These are phyloP conservation scores for Synergus gifuensis DNA, from an alignment of 2,888 invertebrate genomes.

Conservation along the genomic window DNA sequence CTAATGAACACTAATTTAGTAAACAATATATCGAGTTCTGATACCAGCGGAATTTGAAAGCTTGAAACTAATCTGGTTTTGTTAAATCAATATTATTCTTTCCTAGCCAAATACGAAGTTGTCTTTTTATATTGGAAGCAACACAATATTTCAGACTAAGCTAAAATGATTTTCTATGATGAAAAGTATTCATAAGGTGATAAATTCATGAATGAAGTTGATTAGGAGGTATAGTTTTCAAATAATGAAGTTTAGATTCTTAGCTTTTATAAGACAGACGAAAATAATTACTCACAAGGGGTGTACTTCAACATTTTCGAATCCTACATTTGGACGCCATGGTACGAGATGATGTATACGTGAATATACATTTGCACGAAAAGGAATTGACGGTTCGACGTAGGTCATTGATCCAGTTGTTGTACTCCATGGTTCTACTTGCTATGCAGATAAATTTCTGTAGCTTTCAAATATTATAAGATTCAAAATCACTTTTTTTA, in stretches of 20 bases:
- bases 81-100: slow-evolving; percentile 52
- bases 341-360: slow-evolving; percentile 87
- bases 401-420: slow-evolving; percentile 81
- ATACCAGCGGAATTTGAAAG: slow-evolving; percentile 9
- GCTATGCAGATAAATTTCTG: slow-evolving; percentile 78
- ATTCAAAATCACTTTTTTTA: not conserved
- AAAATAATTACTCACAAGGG: slow-evolving; percentile 81
- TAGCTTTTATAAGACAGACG: not conserved
- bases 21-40: not conserved
- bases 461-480: not conserved
- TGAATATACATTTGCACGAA: slow-evolving; percentile 84
- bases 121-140: not conserved
- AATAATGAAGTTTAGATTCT: not conserved
- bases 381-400: slow-evolving; percentile 83
- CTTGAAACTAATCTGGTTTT: slow-evolving; percentile 17
- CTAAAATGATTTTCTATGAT: not conserved
- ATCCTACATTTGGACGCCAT: slow-evolving; percentile 89
- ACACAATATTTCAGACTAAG: not conserved
- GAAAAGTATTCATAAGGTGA: not conserved
- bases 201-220: not conserved
- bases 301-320: slow-evolving; percentile 87
- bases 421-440: slow-evolving; percentile 89
- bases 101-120: not conserved
- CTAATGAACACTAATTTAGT: not conserved
- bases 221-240: not conserved